These are phyloP conservation scores for Melanotaenia boesemani DNA, from an alignment of 2,797 vertebrate species.

Conservation along the genomic window DNA sequence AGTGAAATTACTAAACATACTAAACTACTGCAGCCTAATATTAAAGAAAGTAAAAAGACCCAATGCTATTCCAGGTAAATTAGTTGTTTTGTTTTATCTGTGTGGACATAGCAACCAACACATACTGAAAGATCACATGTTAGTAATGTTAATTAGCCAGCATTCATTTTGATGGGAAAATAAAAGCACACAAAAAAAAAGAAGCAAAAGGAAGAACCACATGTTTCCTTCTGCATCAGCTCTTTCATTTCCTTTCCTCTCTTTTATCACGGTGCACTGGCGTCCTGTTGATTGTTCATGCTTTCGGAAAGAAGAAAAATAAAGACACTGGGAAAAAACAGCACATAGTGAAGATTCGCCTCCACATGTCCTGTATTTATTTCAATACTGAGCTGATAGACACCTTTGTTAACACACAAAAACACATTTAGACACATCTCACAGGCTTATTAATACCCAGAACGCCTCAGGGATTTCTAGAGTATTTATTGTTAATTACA, in stretches of 20 bases:
- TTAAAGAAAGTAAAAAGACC: neutral
- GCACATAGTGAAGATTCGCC: slow-evolving; percentile 25
- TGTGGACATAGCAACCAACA: neutral
- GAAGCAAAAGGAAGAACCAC: slow-evolving; percentile 10
- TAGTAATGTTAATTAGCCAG: slow-evolving; percentile 16
- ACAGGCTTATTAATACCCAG: slow-evolving; percentile 33
- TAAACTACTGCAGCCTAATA: slow-evolving; percentile 7
- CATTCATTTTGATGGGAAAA: slow-evolving; percentile 5
- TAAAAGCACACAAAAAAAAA: neutral
- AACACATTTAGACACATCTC: slow-evolving; percentile 11
- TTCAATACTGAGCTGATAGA: slow-evolving; percentile 22
- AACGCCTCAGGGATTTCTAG: slow-evolving; percentile 39
- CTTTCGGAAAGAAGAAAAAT: neutral
- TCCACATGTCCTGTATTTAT: slow-evolving; percentile 23
- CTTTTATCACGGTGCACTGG: slow-evolving; percentile 32
- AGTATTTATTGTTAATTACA: slow-evolving; percentile 45
- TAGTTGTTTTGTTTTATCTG: slow-evolving; percentile 11
- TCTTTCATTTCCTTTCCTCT: slow-evolving; percentile 50
- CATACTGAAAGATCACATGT: neutral
- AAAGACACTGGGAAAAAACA: neutral
- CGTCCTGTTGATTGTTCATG: slow-evolving; percentile 49
- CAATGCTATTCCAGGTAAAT: slow-evolving; percentile 1
- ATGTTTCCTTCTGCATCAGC: slow-evolving; percentile 27
- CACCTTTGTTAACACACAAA: slow-evolving; percentile 36
- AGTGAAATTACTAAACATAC: neutral